Base-by-base conservation (phyloP, 2,113 vertebrate genomes). In the Formicarius rufipectus region DNA sequence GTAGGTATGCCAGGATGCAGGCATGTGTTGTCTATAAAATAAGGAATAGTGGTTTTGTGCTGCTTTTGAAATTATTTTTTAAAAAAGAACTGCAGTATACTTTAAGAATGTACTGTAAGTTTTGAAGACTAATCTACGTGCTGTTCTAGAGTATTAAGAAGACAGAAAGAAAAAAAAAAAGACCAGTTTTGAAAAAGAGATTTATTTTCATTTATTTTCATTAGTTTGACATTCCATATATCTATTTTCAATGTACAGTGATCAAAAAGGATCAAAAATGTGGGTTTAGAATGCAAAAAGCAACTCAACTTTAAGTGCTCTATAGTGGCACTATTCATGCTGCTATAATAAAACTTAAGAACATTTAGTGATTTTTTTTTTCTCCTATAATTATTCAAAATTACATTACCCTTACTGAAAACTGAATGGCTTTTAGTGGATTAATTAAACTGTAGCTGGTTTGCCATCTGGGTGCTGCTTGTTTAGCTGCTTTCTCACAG, bases 401-500 rank as follows among this genome's bases (percentile, higher is more conserved):
- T 98, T 98, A 98, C 97, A 98, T 98, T 98, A 98, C 98, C 98
- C 97, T 97, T 98, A 98, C 97, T 98, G 98, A 98, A 98, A 98
- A 98, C 96, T 91, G 97, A 98, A 98, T 98, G 98, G 97, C 98
- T 98, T 98, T 98, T 98, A 98, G 98, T 98, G 98, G 98, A 98
- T 98, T 98, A 98, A 98, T 98, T 98, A 98, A 98, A 98, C 98
- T 98, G 97, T 98, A 98, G 97, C 98, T 98, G 97, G 93, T 97
- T 98, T 98, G 98, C 98, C 98, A 98, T 98, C 98, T 98, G 98
- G 98, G 98, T 98, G 91, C 97, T 63, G 93, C 97, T 98, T 98
- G 91, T 98, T 98, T 98, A 97, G 98, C 97, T 98, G 95, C 87
- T 95, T 98, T 98, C 97, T 94, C 89, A 94, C 80, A 87, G 93